Evolutionary conservation across 2,797 vertebrate species (phyloP).

Genomic region (Mormyrops attenuatus): DNA sequence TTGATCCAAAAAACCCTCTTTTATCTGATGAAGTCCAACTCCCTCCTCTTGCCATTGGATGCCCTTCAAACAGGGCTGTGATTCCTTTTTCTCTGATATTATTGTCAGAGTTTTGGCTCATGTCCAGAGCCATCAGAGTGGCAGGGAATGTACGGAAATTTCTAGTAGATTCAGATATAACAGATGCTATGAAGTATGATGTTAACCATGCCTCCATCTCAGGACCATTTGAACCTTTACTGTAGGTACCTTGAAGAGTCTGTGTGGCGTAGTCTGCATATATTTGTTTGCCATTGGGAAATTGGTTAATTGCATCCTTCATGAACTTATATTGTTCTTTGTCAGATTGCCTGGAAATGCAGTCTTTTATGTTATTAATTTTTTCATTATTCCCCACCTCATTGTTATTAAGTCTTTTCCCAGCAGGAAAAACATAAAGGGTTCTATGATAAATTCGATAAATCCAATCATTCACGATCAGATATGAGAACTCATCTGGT

Average conservation of each 20-base stretch:
- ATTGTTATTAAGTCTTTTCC: background rate
- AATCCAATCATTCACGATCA: background rate
- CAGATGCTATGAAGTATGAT: background rate
- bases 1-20: background rate
- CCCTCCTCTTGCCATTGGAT: background rate
- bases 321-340: background rate
- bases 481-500: background rate
- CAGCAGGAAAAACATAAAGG: background rate
- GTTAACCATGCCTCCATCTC: background rate
- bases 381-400: background rate
- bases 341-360: background rate
- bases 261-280: background rate
- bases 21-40: background rate
- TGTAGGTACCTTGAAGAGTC: background rate
- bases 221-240: fast-evolving
- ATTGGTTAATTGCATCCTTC: background rate
- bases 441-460: background rate
- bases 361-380: background rate
- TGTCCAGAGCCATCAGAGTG: background rate
- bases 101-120: background rate
- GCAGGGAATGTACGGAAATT: background rate
- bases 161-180: background rate
- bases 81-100: background rate
- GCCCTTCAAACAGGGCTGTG: background rate
- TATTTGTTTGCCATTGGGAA: background rate